Conservation (phyloP, 2,113 vertebrate species). For the Tragelaphus strepsiceros region DNA sequence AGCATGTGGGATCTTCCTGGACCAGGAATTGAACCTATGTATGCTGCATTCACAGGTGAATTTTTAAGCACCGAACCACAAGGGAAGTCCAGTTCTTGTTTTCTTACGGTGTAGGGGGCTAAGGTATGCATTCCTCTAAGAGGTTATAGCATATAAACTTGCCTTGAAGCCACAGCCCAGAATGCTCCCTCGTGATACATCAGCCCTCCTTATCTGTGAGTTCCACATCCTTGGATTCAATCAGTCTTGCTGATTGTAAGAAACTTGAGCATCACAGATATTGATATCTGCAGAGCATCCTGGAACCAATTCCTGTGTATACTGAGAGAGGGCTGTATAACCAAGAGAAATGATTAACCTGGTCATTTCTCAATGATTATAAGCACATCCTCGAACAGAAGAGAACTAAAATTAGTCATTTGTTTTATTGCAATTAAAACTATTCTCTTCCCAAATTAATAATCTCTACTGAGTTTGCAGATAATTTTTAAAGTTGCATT, state of each 20-base stretch:
- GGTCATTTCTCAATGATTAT: not conserved
- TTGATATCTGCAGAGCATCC: not conserved
- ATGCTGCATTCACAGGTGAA: not conserved
- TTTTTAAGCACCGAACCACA: not conserved
- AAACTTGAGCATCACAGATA: not conserved
- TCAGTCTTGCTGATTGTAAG: not conserved
- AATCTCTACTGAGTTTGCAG: not conserved
- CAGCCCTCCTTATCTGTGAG: not conserved
- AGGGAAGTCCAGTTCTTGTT: not conserved
- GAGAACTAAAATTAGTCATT: not conserved
- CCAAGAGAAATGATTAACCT: not conserved
- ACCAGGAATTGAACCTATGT: not conserved
- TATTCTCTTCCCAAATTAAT: conserved; percentile 38
- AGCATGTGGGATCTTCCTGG: not conserved
- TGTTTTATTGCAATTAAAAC: conserved; percentile 35
- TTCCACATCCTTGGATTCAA: not conserved
- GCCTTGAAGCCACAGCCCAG: not conserved
- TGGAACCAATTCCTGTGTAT: not conserved
- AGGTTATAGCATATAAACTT: not conserved
- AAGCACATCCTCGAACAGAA: not conserved
- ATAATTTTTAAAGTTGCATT: conserved; percentile 22
- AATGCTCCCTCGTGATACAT: not conserved
- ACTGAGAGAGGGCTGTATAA: not conserved
- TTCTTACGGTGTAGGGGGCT: not conserved
- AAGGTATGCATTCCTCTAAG: not conserved